A percentile compares a stretch with the other conserved stretches of the same genome.
These are phyloP conservation scores for Edolisoma coerulescens DNA, from an alignment of 2,113 vertebrate genomes.

Conservation along the genomic window DNA sequence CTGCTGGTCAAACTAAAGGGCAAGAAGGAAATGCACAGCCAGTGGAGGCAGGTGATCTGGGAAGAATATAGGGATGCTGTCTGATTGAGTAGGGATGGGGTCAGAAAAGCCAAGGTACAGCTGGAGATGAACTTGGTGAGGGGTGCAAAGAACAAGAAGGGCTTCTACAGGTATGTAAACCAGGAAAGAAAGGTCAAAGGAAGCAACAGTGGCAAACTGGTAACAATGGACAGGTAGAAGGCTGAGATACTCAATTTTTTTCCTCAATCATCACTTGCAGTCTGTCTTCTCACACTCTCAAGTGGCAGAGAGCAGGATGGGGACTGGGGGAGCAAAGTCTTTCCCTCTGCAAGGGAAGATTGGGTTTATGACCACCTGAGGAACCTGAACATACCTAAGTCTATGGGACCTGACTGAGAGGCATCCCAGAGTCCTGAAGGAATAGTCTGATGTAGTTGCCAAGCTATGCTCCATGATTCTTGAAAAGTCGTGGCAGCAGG, in stretches of 20 bases:
- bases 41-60: not conserved
- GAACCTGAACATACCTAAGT: not conserved
- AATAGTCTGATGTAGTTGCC: not conserved
- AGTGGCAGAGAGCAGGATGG: not conserved
- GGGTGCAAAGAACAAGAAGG: not conserved
- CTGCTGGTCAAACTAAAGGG: not conserved
- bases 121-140: not conserved
- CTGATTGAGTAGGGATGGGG: not conserved
- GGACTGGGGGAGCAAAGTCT: not conserved
- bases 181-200: not conserved
- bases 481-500: not conserved
- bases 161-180: not conserved
- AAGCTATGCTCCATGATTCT: not conserved
- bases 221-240: not conserved
- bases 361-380: not conserved
- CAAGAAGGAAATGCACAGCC: not conserved
- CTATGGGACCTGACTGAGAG: not conserved
- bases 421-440: not conserved
- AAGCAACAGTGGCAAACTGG: not conserved
- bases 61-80: not conserved
- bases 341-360: not conserved
- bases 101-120: not conserved
- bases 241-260: not conserved
- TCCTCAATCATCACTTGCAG: not conserved
- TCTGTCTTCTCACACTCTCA: not conserved